phyloP scores from a whole-genome alignment of 2,888 invertebrate species.

The Erpobdella octoculata region DNA sequence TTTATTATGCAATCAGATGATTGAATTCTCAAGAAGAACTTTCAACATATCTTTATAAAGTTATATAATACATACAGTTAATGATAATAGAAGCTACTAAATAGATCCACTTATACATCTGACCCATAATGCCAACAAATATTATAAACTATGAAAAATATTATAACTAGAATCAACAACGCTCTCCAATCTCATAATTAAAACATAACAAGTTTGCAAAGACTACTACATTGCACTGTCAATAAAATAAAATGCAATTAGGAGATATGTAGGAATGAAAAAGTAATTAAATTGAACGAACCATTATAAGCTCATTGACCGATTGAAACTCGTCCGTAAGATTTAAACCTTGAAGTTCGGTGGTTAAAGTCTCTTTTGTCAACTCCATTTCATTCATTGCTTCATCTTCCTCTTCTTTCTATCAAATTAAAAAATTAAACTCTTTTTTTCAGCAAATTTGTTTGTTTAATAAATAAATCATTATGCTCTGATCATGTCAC shows the following conservation, averaged over 20 bases:
- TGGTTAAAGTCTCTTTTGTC: neutral
- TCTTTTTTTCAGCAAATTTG: neutral
- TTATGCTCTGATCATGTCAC: neutral
- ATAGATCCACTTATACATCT: too few species aligned
- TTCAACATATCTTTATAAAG: too few species aligned
- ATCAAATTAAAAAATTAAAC: neutral
- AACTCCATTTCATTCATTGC: conserved; percentile 4
- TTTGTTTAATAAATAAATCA: neutral
- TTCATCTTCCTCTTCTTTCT: conserved; percentile 10
- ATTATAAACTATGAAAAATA: too few species aligned
- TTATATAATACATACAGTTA: too few species aligned
- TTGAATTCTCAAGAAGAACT: too few species aligned
- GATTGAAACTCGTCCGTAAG: conserved; percentile 2
- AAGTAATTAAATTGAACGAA: neutral
- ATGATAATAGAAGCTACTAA: too few species aligned
- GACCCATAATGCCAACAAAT: too few species aligned
- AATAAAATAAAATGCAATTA: too few species aligned
- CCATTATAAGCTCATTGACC: conserved; percentile 19
- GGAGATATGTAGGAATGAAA: neutral
- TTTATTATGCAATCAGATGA: neutral
- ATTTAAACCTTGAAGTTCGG: neutral
- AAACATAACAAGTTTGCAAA: too few species aligned
- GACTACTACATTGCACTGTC: too few species aligned
- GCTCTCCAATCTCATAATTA: too few species aligned
- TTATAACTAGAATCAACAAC: too few species aligned